Evolutionary conservation across 2,888 invertebrate genomes (phyloP), one percentile per base, ranked within the genome.

Genomic region (Euzophera pinguis): DNA sequence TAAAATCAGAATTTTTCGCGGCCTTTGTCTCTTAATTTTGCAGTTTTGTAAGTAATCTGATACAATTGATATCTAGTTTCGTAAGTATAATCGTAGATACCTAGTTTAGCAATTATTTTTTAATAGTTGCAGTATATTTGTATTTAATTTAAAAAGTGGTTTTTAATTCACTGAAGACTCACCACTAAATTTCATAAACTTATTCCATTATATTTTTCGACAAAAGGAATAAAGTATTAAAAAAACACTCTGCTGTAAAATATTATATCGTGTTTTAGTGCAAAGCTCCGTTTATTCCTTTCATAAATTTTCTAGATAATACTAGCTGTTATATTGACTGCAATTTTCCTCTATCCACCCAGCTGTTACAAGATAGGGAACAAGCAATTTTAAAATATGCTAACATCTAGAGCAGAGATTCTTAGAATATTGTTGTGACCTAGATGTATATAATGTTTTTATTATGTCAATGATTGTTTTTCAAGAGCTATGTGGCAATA

Each of bases 251-350:
- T n/a, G 5, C 22, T 5, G 3, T 22, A 22, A 41, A 41, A 41
- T 41, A 16, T 22, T 17, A 41, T 32, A 13, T 45, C 29, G 22
- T 13, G 38, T 17, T 35, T 35, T 38, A 45, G 48, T 29, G 49
- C 27, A 37, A n/a, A n/a, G 12, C 32, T 6, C 0, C 7, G 17
- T n/a, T 37, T 12, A 27, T 27, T 32, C 49, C 13, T 22, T 38
- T 32, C 27, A 16, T 50, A 29, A 50, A 50, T 32, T 50, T 50
- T 41, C 49, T 16, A 41, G 49, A 32, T 39, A 50, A 50, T 32
- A 49, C 13, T 39, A 1, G 14, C 13, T 39, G 37, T 37, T 32
- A 48, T 22, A 38, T 48, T 38, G 38, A 38, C 48, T 38, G 38
- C 48, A 48, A 38, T 48, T 48, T 48, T 48, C 48, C 12, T 16